phyloP scores from a whole-genome alignment of 2,888 invertebrate species.

The Harpagoxenus sublaevis region DNA sequence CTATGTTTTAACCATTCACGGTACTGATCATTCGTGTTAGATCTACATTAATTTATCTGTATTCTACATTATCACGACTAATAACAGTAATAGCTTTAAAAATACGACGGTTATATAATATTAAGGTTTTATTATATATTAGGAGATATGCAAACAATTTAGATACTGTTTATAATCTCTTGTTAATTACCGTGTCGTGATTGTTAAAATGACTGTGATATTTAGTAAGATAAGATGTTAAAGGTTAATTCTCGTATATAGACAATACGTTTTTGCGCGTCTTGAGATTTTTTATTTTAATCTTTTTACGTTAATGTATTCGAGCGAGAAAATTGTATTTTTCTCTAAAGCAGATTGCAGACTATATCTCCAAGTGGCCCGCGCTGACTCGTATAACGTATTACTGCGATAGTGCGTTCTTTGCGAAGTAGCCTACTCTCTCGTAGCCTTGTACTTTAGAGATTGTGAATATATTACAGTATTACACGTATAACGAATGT shows the following conservation, averaged over 20 bases:
- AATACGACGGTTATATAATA: background rate
- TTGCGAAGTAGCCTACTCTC: conserved; percentile 17
- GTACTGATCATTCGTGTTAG: background rate
- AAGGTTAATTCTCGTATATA: background rate
- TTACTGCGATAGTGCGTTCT: background rate
- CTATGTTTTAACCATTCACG: background rate
- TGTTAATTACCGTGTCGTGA: background rate
- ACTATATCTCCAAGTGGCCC: background rate
- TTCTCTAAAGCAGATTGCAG: conserved; percentile 9
- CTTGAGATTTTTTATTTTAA: background rate
- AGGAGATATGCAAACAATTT: background rate
- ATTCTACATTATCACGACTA: background rate
- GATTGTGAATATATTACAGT: conserved; percentile 57
- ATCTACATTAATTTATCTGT: background rate
- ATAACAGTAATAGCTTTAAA: background rate
- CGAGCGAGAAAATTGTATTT: conserved; percentile 4
- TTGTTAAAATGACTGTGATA: background rate
- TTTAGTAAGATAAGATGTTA: background rate
- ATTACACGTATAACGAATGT: conserved; percentile 43
- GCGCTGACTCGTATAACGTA: conserved; percentile 12
- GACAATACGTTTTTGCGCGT: background rate
- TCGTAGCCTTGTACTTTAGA: conserved; percentile 73
- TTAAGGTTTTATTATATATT: background rate
- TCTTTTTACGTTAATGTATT: conserved; percentile 1
- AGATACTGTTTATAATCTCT: background rate